Evolutionary conservation across 2,888 invertebrate species (phyloP), one percentile per base, ranked within the genome.

Genomic region (Pterostichus niger): DNA sequence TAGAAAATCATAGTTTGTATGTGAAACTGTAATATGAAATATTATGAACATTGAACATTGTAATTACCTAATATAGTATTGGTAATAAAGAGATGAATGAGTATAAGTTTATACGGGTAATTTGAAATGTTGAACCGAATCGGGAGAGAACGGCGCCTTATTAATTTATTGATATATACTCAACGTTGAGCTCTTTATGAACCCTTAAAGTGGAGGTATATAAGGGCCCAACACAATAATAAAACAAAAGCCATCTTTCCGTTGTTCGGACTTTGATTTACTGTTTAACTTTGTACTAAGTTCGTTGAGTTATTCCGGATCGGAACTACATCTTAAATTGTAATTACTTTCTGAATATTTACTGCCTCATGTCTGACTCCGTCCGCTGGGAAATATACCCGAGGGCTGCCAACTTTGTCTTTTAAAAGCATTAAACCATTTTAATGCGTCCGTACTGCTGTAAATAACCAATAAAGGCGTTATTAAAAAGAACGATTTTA

Each of bases 281-380:
- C 44, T 82, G 82, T 82, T 82, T 61, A 82, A 82, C 82, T 82
- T 82, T 75, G 75, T 75, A 75, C 82, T 71, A 82, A 82, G 75
- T 82, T 82, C 75, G 82, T 46, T 77, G 82, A 85, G 84, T 85
- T 86, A 85, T 85, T 85, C 84, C 84, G 79, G 85, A 85, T 84
- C 85, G 85, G 86, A 86, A 86, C 84, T 84, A 85, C 86, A 86
- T 86, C 86, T 87, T 87, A 87, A 87, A 87, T 88, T 87, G 88
- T 87, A 88, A 88, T 88, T 88, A 88, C 88, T 87, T 87, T 86
- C 87, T 87, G 89, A 88, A 89, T 89, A 89, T 89, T 89, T 89
- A 89, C 88, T 88, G 87, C 82, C 64, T 52, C 49, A 79, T 82
- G 82, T 49, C 75, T 61, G 61, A 56, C 56, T 40, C 15, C 76